Conservation (phyloP, 2,797 vertebrate species). For the Anabacerthia variegaticeps region DNA sequence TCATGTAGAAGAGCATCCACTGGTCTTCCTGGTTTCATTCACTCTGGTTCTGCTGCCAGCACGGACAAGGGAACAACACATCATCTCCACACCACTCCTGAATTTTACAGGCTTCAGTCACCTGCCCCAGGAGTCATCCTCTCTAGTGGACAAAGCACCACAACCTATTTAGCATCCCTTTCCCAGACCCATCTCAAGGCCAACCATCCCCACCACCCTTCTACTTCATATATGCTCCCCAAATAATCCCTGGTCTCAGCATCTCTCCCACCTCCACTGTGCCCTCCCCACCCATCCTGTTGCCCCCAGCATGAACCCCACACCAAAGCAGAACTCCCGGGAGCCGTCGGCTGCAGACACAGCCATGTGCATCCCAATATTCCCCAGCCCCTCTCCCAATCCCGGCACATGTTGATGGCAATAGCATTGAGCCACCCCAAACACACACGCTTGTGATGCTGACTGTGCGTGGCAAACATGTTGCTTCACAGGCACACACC, state of each 20-base stretch:
- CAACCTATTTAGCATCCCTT: not conserved
- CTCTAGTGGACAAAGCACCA: fast-evolving
- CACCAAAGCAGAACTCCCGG: fast-evolving
- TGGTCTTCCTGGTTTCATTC: not conserved
- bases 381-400: not conserved
- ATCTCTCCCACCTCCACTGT: not conserved
- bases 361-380: fast-evolving
- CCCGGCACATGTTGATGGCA: fast-evolving
- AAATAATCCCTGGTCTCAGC: not conserved
- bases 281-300: not conserved
- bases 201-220: not conserved
- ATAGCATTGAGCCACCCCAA: fast-evolving
- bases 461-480: fast-evolving
- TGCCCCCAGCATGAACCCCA: fast-evolving
- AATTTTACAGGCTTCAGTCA: not conserved
- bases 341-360: fast-evolving
- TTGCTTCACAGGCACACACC: fast-evolving
- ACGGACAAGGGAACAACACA: not conserved
- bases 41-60: not conserved
- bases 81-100: not conserved
- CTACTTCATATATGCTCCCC: fast-evolving
- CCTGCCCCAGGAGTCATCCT: not conserved
- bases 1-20: not conserved
- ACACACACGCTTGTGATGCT: fast-evolving
- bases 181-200: not conserved